A percentile compares a stretch with the other conserved stretches of the same genome.
These are phyloP conservation scores for Chelonus insularis DNA, from an alignment of 1,140 invertebrate species.

Conservation along the genomic window DNA sequence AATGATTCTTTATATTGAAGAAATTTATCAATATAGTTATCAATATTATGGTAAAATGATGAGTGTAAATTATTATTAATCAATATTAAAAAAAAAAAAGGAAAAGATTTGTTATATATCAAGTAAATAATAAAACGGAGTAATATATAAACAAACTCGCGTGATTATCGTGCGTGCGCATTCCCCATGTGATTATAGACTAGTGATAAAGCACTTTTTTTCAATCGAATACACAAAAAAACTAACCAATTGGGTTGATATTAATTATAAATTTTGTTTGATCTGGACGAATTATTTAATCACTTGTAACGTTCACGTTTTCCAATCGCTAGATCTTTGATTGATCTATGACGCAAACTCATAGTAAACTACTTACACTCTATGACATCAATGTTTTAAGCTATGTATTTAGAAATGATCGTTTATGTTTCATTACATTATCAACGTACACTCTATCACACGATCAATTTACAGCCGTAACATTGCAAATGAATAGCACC, in stretches of 20 bases:
- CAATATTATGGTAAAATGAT: too few relatives aligned
- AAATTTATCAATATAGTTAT: too few relatives aligned
- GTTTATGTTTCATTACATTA: neutral
- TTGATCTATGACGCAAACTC: slow-evolving; percentile 42
- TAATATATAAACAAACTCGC: neutral
- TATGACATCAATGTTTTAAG: slow-evolving; percentile 19
- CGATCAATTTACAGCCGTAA: too few relatives aligned
- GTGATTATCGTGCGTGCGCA: slow-evolving; percentile 6
- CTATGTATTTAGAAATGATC: neutral
- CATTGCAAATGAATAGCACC: too few relatives aligned
- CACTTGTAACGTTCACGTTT: neutral
- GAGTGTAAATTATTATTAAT: too few relatives aligned
- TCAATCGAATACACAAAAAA: neutral
- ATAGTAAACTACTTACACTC: slow-evolving; percentile 30
- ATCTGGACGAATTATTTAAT: slow-evolving; percentile 37
- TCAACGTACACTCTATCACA: too few relatives aligned
- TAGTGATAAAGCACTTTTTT: slow-evolving; percentile 24
- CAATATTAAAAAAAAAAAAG: neutral
- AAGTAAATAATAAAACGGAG: neutral
- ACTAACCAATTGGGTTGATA: slow-evolving; percentile 43
- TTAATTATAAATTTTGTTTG: slow-evolving; percentile 39
- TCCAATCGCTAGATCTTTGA: neutral
- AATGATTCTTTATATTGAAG: too few relatives aligned
- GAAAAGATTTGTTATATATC: neutral
- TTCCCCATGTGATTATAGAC: slow-evolving; percentile 21